Conservation (phyloP, 2,888 invertebrate genomes). For the Thyatira batis region DNA sequence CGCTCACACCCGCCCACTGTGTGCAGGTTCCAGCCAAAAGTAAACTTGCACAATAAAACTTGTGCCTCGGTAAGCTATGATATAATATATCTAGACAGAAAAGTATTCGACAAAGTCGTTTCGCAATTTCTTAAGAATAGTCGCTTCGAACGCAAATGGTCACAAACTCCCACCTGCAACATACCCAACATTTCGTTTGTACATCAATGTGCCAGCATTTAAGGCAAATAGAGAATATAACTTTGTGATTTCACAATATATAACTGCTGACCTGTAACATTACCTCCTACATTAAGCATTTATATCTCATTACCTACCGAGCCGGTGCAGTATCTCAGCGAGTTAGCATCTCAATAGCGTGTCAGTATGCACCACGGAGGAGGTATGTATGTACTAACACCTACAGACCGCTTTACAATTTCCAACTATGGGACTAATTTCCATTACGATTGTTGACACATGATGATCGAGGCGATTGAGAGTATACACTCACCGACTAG, state of each 20-base stretch:
- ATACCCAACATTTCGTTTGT: neutral
- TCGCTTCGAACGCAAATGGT: neutral
- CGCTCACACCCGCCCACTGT: slow-evolving; percentile 76
- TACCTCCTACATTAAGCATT: slow-evolving; percentile 18
- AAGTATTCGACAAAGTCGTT: neutral
- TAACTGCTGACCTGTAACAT: slow-evolving; percentile 11
- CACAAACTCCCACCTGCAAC: neutral
- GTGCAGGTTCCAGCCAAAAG: slow-evolving; percentile 33
- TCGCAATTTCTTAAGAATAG: neutral
- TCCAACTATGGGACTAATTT: slow-evolving; percentile 54
- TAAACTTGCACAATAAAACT: slow-evolving; percentile 42
- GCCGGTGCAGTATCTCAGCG: slow-evolving; percentile 19
- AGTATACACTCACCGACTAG: slow-evolving; percentile 44
- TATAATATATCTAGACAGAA: neutral
- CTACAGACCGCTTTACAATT: slow-evolving; percentile 28
- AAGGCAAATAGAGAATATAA: slow-evolving; percentile 1
- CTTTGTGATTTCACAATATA: slow-evolving; percentile 2
- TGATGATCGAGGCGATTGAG: slow-evolving; percentile 58
- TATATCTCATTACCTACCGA: slow-evolving; percentile 17
- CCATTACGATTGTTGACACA: slow-evolving; percentile 64
- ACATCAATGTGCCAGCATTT: neutral
- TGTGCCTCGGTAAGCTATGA: slow-evolving; percentile 20
- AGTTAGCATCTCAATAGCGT: slow-evolving; percentile 23
- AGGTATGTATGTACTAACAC: slow-evolving; percentile 33
- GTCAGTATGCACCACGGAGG: slow-evolving; percentile 29